Conservation (phyloP, 1,140 invertebrate genomes). For the Drosophila burlai region DNA sequence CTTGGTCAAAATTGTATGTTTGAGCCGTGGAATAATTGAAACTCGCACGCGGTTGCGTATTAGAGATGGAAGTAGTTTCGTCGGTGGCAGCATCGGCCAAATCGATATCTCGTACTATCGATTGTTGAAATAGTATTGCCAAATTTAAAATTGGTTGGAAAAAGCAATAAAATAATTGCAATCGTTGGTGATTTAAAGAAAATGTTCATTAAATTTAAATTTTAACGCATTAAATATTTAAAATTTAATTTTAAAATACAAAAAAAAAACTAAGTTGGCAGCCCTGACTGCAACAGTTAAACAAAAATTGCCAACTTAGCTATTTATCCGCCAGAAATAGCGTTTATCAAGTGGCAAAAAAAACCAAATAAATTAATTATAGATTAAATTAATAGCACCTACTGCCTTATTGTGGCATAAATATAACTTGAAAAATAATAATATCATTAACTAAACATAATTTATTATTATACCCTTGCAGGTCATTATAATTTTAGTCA, state of each 20-base stretch:
- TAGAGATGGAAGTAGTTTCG: constrained; percentile 4
- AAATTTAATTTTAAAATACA: background rate
- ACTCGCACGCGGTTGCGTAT: constrained; percentile 22
- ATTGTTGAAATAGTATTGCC: background rate
- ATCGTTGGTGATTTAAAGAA: background rate
- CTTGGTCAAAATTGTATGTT: background rate
- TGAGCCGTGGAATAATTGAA: background rate
- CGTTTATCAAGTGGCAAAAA: no score
- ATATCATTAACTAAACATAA: no score
- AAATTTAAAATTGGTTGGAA: background rate
- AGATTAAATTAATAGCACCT: no score
- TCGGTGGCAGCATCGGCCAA: background rate
- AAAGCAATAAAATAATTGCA: background rate
- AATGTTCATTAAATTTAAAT: background rate
- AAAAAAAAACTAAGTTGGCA: background rate
- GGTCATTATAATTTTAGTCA: no score
- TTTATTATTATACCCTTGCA: no score
- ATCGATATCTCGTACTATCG: background rate
- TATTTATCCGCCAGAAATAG: background rate
- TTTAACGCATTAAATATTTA: background rate
- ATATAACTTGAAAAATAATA: no score
- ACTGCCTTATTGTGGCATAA: no score
- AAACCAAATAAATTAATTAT: no score
- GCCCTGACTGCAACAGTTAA: constrained; percentile 21
- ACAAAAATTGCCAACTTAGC: background rate